These are phyloP conservation scores for Shinisaurus crocodilurus DNA, from an alignment of 2,113 vertebrate genomes.

Conservation along the genomic window DNA sequence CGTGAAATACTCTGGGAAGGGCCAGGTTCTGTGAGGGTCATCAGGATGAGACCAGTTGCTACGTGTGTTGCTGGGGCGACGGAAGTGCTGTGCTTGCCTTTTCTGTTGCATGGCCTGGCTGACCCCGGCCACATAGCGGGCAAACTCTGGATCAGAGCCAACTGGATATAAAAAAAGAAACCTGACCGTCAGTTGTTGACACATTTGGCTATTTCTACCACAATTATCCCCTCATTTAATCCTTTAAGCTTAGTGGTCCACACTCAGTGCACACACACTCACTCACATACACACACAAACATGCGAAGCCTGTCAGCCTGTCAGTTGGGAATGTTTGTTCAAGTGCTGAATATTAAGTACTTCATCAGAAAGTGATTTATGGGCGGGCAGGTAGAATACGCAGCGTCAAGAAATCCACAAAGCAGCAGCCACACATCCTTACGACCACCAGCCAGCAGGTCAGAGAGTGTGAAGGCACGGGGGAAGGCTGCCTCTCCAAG, in stretches of 20 bases:
- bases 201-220: constrained; percentile 65
- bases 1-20: constrained; percentile 93
- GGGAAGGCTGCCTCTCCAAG: background rate
- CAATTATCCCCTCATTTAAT: constrained; percentile 38
- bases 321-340: background rate
- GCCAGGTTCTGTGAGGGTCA: constrained; percentile 94
- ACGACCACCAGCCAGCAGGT: too few species aligned
- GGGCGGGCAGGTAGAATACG: rapidly evolving
- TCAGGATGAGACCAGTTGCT: constrained; percentile 94
- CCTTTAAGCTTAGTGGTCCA: constrained; percentile 63
- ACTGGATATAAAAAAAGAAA: constrained; percentile 79
- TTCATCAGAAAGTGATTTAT: background rate
- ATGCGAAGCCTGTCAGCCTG: constrained; percentile 53
- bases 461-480: too few species aligned
- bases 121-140: constrained; percentile 95
- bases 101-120: constrained; percentile 99
- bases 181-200: constrained; percentile 66
- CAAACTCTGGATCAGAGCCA: constrained; percentile 98
- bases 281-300: background rate
- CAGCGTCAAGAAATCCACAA: background rate
- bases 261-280: constrained; percentile 17
- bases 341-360: background rate
- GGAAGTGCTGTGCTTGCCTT: constrained; percentile 92
- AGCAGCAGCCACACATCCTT: background rate
- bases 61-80: constrained; percentile 88